Conservation (phyloP, 1,140 invertebrate genomes). For the Eueides isabella region DNA sequence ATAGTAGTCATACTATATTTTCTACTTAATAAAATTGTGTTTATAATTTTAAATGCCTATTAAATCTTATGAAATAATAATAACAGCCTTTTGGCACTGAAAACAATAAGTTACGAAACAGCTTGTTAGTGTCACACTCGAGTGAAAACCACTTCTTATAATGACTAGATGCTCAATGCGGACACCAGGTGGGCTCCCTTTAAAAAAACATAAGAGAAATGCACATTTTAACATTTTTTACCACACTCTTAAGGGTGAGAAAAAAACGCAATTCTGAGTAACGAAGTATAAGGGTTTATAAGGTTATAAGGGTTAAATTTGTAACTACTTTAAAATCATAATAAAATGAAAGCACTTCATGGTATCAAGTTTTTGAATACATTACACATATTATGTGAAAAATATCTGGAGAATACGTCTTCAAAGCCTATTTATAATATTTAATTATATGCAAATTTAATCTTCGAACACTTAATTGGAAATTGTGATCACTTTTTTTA, state of each 20-base stretch:
- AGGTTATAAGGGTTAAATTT: too few relatives aligned
- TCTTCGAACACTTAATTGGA: not conserved
- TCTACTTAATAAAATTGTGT: too few relatives aligned
- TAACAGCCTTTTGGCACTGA: constrained; percentile 32
- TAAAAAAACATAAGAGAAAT: constrained; percentile 16
- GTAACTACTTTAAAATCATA: too few relatives aligned
- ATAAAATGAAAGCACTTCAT: too few relatives aligned
- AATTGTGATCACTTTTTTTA: not conserved
- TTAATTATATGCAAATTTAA: constrained; percentile 2
- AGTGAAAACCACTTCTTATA: constrained; percentile 36
- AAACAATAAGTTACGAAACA: constrained; percentile 42
- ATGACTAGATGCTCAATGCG: constrained; percentile 36
- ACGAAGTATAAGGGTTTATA: too few relatives aligned
- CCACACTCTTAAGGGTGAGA: not conserved
- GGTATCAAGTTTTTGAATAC: too few relatives aligned
- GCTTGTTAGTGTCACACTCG: constrained; percentile 41
- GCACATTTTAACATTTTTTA: constrained; percentile 6
- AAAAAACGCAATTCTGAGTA: too few relatives aligned
- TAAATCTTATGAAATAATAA: constrained; percentile 25
- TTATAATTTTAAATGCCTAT: not conserved
- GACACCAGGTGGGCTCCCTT: constrained; percentile 22
- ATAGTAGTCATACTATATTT: too few relatives aligned
- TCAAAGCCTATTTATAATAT: not conserved
- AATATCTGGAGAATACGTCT: too few relatives aligned
- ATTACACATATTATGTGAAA: too few relatives aligned